Evolutionary conservation across 1,140 invertebrate genomes (phyloP).

Genomic region (Himalopsyche phryganea): DNA sequence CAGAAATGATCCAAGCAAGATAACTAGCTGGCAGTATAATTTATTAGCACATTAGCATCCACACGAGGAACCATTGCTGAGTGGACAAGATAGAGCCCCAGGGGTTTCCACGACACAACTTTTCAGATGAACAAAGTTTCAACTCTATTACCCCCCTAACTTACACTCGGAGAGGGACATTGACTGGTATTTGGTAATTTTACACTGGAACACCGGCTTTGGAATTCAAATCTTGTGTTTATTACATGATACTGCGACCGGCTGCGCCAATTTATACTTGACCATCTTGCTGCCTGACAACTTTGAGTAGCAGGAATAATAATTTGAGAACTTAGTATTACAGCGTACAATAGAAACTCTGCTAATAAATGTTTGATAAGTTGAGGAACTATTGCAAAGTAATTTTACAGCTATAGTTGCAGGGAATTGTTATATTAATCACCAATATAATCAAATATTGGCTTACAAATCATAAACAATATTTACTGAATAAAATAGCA

Average conservation of each 20-base stretch:
- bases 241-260: background rate
- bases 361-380: too few species aligned
- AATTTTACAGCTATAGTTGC: background rate
- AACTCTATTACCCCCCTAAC: constrained; percentile 14
- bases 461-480: too few species aligned
- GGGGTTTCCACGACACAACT: constrained; percentile 8
- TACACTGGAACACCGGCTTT: background rate
- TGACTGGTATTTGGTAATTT: constrained; percentile 5
- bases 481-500: too few species aligned
- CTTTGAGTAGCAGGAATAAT: too few species aligned
- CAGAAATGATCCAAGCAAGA: background rate
- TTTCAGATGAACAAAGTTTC: constrained; percentile 32
- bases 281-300: too few species aligned
- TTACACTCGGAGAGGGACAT: constrained; percentile 1
- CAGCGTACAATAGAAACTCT: too few species aligned
- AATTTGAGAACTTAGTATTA: too few species aligned
- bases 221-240: constrained; percentile 5
- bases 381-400: too few species aligned
- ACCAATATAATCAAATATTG: too few species aligned
- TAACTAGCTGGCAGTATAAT: constrained; percentile 4
- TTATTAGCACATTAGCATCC: constrained; percentile 17
- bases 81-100: constrained; percentile 14
- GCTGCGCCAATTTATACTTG: too few species aligned
- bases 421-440: too few species aligned
- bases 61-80: constrained; percentile 1